These are phyloP conservation scores for Homalodisca vitripennis DNA, from an alignment of 1,140 invertebrate genomes.

Conservation along the genomic window DNA sequence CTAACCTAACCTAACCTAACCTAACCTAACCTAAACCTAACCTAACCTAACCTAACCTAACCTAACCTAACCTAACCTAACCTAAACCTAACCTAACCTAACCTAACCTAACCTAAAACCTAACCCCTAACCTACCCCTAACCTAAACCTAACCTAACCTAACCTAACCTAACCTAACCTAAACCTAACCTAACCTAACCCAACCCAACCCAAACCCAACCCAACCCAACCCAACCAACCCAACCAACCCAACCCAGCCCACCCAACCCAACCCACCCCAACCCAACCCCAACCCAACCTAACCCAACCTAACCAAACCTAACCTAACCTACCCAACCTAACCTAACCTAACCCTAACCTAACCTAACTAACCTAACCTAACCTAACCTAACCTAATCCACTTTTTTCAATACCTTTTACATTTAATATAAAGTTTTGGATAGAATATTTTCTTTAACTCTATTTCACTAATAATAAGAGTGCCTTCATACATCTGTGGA, in stretches of 20 bases:
- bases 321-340: conserved; percentile 6
- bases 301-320: conserved; percentile 12
- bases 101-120: conserved; percentile 46
- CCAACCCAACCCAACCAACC: conserved; percentile 14
- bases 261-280: conserved; percentile 4
- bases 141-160: conserved; percentile 45
- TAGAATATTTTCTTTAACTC: too few species aligned
- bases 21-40: conserved; percentile 41
- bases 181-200: too few species aligned
- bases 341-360: neutral
- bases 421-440: too few species aligned
- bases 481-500: too few species aligned
- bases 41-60: conserved; percentile 43
- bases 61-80: conserved; percentile 45
- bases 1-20: conserved; percentile 43
- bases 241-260: neutral
- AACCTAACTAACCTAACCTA: neutral
- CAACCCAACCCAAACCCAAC: too few species aligned
- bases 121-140: conserved; percentile 43
- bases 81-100: conserved; percentile 41
- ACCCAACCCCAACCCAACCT: conserved; percentile 10
- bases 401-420: too few species aligned
- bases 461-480: too few species aligned
- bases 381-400: conserved; percentile 19
- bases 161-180: conserved; percentile 46